phyloP scores from a whole-genome alignment of 92 coral and sea anemone species.

The Parazoanthus swiftii region DNA sequence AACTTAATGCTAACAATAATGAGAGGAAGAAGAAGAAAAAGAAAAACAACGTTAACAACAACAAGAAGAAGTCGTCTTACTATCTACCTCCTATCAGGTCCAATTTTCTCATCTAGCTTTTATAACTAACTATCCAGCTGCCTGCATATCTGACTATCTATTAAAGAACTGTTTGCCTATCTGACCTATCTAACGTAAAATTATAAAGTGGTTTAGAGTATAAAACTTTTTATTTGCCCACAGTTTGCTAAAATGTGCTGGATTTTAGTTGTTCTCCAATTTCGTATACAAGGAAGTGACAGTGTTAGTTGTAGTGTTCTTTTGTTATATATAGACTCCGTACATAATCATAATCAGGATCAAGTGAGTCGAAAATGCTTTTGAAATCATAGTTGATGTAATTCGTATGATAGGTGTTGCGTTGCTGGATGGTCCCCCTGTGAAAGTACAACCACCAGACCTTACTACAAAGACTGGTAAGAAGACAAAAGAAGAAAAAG shows the following conservation, averaged over 20 bases:
- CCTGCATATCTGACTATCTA: neutral
- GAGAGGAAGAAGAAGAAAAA: no score
- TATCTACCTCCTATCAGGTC: no score
- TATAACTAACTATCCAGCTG: neutral
- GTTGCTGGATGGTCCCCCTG: slow-evolving; percentile 86
- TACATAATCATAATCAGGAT: neutral
- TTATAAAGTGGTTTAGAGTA: no score
- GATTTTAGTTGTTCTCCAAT: no score
- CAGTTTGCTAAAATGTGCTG: no score
- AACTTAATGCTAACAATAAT: no score
- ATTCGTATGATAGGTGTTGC: slow-evolving; percentile 78
- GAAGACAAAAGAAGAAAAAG: slow-evolving; percentile 67
- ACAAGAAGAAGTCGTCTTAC: no score
- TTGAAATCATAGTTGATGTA: neutral
- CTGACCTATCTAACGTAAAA: no score
- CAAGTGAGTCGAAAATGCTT: neutral
- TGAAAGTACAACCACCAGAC: slow-evolving; percentile 59
- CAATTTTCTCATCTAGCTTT: no score
- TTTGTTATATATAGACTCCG: neutral
- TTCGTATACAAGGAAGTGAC: neutral
- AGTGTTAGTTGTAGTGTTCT: neutral
- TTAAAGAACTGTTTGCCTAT: no score
- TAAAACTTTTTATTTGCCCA: no score
- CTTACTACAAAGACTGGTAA: slow-evolving; percentile 49
- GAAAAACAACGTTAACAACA: no score